These are phyloP conservation scores for Antedon mediterranea DNA, from an alignment of 53 echinoderm and acorn worm genomes.

Conservation along the genomic window DNA sequence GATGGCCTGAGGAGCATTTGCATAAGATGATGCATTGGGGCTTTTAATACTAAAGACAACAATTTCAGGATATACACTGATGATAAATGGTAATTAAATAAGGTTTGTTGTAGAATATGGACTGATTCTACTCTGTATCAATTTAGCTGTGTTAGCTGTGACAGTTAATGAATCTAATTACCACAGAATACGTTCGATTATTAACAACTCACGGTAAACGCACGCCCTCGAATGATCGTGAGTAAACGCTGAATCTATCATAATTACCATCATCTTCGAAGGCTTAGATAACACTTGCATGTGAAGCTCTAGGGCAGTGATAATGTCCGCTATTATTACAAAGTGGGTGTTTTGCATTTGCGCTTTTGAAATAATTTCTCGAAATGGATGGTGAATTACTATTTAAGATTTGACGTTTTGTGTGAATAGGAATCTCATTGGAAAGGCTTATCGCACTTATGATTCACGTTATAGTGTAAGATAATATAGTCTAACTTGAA, in stretches of 20 bases:
- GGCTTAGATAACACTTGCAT: background rate
- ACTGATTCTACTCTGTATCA: background rate
- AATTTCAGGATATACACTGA: background rate
- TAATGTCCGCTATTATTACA: background rate
- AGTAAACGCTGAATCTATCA: background rate
- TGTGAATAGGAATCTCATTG: background rate
- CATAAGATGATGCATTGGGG: background rate
- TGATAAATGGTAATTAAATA: background rate
- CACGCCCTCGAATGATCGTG: background rate
- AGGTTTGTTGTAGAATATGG: background rate
- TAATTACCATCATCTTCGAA: background rate
- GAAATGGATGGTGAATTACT: background rate
- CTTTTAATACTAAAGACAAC: background rate
- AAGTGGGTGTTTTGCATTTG: conserved; percentile 1
- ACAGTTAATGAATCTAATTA: background rate
- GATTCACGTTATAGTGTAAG: background rate
- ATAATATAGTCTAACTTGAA: background rate
- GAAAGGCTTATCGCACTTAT: background rate
- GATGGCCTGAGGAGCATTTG: background rate
- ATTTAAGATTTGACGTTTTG: background rate
- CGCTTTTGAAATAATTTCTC: conserved; percentile 1
- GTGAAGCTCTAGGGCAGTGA: background rate
- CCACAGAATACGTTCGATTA: background rate
- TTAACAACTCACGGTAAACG: background rate
- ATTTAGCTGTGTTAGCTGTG: background rate